Base-by-base conservation (phyloP, 2,888 invertebrate genomes). In the Lithophane socia region DNA sequence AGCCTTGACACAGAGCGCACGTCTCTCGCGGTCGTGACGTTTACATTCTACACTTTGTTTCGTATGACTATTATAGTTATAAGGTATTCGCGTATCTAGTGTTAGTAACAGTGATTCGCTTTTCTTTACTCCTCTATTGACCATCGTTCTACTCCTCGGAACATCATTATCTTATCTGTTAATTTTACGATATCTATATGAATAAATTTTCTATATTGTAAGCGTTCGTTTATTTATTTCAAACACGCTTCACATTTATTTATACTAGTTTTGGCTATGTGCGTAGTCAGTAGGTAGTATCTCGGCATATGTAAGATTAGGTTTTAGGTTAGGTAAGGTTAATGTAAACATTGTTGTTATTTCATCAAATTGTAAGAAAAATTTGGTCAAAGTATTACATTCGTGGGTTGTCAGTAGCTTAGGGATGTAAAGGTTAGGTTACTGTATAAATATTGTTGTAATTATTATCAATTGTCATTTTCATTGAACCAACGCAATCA, bases 41-140 rank as follows among this genome's bases (percentile, higher is more conserved):
- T 64, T 75, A 56, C 37, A 37, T 64, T 64, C 29, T 24, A 47
- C 37, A 37, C 9, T 37, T 18, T 42, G 21, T 61, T 47, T 69
- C 16, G 52, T 54, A 21, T 37, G 16, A 10, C 9, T 44, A 9
- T 13, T 52, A 9, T 4, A 47, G 44, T 54, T 47, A 0, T 12
- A 13, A 44, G 1, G 18, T 77, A 49, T 66, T 77, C 52, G n/a
- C 21, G 21, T 37, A n/a, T 54, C 21, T 44, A 54, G 21, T 61
- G 47, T 37, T 79, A 42, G 47, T 79, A 61, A 79, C 47, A 79
- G 79, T 63, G 79, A 1, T 54, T 24, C 1, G 1, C 4, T 52
- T 61, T 61, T 60, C 2, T 44, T 8, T 77, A 10, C 4, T 58
- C 7, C 10, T 47, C 1, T 24, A 18, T 63, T 75, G 42, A 29